A percentile compares a stretch with the other conserved stretches of the same genome.
Evolutionary conservation across 2,797 vertebrate species (phyloP).

Genomic region (Chloroceryle inda): DNA sequence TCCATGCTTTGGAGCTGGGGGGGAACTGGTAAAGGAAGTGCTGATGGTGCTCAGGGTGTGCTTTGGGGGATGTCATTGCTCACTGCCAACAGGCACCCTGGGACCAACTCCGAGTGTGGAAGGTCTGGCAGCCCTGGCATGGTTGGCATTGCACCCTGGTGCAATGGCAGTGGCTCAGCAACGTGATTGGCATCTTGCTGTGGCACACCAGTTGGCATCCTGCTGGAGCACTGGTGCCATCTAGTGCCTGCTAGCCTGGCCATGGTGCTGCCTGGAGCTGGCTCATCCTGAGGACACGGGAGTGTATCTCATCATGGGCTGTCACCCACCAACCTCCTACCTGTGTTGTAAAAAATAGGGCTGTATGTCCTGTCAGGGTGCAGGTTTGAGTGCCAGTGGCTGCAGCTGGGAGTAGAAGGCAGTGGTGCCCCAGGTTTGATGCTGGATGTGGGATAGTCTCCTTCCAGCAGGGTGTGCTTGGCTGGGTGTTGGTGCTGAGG

Average conservation of each 20-base stretch:
- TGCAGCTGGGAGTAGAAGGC: not conserved
- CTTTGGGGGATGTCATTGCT: rapidly evolving
- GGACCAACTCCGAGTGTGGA: rapidly evolving
- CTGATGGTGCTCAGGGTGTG: not conserved
- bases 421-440: not conserved
- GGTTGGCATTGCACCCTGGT: not conserved
- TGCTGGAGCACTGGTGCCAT: slow-evolving; percentile 45
- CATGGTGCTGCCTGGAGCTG: not conserved
- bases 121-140: rapidly evolving
- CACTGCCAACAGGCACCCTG: rapidly evolving
- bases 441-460: not conserved
- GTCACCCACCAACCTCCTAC: not conserved
- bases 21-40: not conserved
- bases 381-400: not conserved
- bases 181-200: not conserved
- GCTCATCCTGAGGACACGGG: rapidly evolving
- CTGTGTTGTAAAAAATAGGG: rapidly evolving
- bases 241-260: slow-evolving; percentile 24
- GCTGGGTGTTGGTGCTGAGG: not conserved
- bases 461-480: not conserved
- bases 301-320: rapidly evolving
- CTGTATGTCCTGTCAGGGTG: rapidly evolving
- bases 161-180: not conserved
- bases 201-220: rapidly evolving
- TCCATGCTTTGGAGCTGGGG: rapidly evolving